Percentiles rank a stretch among this genome's conserved stretches.
Evolutionary conservation across 2,797 vertebrate genomes (phyloP).

Genomic region (Ptychadena robeensis): DNA sequence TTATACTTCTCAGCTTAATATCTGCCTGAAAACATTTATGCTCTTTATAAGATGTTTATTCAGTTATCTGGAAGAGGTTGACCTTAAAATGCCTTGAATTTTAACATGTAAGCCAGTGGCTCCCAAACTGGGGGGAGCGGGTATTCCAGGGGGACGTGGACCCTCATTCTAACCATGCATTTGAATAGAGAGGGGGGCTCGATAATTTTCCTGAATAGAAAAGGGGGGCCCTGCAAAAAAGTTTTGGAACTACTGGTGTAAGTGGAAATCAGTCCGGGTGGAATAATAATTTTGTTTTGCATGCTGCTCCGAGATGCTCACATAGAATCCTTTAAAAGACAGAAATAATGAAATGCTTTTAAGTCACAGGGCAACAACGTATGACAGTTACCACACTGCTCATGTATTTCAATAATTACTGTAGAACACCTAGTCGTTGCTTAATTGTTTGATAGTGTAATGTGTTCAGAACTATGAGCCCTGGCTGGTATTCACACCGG

Average conservation of each 20-base stretch:
- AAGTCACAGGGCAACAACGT: constrained; percentile 36
- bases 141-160: too few species aligned
- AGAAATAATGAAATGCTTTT: constrained; percentile 29
- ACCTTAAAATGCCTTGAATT: constrained; percentile 10
- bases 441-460: constrained; percentile 28
- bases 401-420: constrained; percentile 34
- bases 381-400: background rate
- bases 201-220: too few species aligned
- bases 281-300: constrained; percentile 21
- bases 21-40: too few species aligned
- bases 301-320: background rate
- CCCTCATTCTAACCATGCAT: too few species aligned
- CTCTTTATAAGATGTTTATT: too few species aligned
- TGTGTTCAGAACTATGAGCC: background rate
- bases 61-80: too few species aligned
- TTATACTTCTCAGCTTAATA: too few species aligned
- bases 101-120: too few species aligned
- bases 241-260: too few species aligned
- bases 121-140: too few species aligned
- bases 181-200: too few species aligned
- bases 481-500: background rate
- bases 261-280: constrained; percentile 22
- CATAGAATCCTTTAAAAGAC: constrained; percentile 19
- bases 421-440: background rate
- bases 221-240: too few species aligned